These are phyloP conservation scores for Tyto alba DNA, from an alignment of 2,113 vertebrate genomes.

Conservation along the genomic window DNA sequence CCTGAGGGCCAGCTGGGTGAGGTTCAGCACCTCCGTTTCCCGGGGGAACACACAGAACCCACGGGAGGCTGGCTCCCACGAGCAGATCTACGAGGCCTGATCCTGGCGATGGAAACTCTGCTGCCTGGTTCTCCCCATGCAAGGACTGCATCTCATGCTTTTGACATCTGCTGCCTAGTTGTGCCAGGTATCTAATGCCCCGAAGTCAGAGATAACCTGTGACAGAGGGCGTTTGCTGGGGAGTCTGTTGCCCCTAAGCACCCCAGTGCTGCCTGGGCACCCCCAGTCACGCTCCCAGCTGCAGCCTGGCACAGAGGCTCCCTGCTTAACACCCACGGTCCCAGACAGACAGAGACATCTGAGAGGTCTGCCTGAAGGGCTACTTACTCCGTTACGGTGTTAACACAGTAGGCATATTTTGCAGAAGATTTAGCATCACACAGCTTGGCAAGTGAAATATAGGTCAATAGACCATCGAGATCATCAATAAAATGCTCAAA, in stretches of 20 bases:
- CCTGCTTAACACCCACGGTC: not conserved
- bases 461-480: not conserved
- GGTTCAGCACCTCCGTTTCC: not conserved
- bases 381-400: not conserved
- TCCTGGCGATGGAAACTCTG: not conserved
- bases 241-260: not conserved
- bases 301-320: not conserved
- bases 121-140: not conserved
- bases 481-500: not conserved
- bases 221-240: not conserved
- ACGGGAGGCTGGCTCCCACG: not conserved
- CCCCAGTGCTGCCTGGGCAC: rapidly evolving
- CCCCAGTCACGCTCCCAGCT: not conserved
- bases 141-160: not conserved
- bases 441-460: not conserved
- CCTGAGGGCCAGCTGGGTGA: not conserved
- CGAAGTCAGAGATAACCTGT: not conserved
- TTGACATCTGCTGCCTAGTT: not conserved
- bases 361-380: not conserved
- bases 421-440: not conserved
- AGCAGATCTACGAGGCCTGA: not conserved
- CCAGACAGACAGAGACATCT: not conserved
- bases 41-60: not conserved
- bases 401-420: not conserved
- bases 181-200: not conserved